Base-by-base conservation (phyloP, 2,113 vertebrate genomes). In the Scomber scombrus region DNA sequence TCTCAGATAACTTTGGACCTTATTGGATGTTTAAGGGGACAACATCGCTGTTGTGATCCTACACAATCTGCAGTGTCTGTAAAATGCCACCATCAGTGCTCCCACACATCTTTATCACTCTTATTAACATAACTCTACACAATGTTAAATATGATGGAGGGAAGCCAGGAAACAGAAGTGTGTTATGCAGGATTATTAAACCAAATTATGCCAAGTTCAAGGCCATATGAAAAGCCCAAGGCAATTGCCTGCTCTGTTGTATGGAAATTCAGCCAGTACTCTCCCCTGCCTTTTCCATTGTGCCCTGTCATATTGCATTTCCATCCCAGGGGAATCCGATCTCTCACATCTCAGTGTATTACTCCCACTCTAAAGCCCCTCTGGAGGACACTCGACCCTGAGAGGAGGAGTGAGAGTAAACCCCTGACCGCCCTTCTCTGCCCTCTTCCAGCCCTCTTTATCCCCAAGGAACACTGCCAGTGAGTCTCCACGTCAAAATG, bases 261-360 rank as follows among this genome's bases (percentile, higher is more conserved):
- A n/a, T 21, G 51, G 62, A 80, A 69, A 83, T 60, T 61, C 61
- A 61, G 63, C 58, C 54, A 55, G 21, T 18, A 6, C 46, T 15
- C 65, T 52, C 29, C 57, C 40, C 50, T 65, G 80, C 43, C 81
- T 87, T 29, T 56, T 81, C 75, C 51, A 14, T 55, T 64, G 65
- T 69, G 71, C 51, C 82, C 89, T 90, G 91, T 92, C 89, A 84
- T 80, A 77, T 91, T 86, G 61, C 71, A 91, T 94, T 87, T 70
- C 78, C 71, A 56, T 92, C 73, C 72, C 31, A 26, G 21, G 65
- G 31, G 84, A 90, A 71, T 64, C 64, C 54, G 29, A 81, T 87
- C 83, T 88, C 85, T 80, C 78, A 72, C 83, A 88, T 92, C 80
- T 87, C 85, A 45, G 76, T 52, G 76, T 71, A 89, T 90, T 88